Evolutionary conservation across 2,797 vertebrate genomes (phyloP).

Genomic region (Ficedula albicollis): DNA sequence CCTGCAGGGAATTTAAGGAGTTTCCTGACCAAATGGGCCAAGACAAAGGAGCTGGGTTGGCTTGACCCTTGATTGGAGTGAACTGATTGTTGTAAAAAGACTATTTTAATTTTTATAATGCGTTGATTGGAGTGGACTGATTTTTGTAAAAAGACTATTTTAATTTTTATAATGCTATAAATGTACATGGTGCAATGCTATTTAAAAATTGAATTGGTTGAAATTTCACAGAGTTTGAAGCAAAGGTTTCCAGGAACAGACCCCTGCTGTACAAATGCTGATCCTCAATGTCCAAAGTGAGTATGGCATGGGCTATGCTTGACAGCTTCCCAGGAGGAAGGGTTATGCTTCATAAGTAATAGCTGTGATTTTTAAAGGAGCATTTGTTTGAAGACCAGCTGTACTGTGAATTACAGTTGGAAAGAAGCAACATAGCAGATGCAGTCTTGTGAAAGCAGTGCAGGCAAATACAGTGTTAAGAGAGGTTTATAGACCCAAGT

Average conservation of each 20-base stretch:
- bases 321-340: not conserved
- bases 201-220: not conserved
- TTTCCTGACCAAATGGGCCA: not conserved
- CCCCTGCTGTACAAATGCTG: not conserved
- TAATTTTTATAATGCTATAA: not conserved
- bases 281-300: rapidly evolving
- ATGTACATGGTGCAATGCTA: not conserved
- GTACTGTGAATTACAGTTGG: not conserved
- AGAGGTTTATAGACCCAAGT: rapidly evolving
- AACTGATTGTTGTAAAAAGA: not conserved
- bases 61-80: not conserved
- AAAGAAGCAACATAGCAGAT: not conserved
- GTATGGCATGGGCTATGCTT: not conserved
- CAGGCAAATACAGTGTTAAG: not conserved
- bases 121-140: not conserved
- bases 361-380: not conserved
- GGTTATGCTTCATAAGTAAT: not conserved
- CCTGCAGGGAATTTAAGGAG: not conserved
- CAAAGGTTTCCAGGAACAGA: not conserved
- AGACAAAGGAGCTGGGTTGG: not conserved
- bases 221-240: not conserved
- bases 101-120: not conserved
- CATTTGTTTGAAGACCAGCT: not conserved
- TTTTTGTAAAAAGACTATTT: not conserved
- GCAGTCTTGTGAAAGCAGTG: not conserved